Base-by-base conservation (phyloP, 2,113 vertebrate species). In the Zootoca vivipara region DNA sequence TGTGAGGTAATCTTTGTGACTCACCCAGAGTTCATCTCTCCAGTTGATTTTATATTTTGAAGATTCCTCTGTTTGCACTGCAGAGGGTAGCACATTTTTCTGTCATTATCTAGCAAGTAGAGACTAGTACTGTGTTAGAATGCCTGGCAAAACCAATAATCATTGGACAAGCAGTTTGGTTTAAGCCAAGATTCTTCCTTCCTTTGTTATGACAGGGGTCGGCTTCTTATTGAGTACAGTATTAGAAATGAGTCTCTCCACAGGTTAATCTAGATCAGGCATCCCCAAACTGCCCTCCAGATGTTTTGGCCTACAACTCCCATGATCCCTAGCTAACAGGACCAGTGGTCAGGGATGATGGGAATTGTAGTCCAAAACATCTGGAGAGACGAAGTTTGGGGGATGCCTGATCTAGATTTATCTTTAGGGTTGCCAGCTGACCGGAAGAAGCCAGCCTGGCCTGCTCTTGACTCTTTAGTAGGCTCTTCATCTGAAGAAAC, bases 21-120 rank as follows among this genome's bases (percentile, higher is more conserved):
- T 95, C 89, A 92, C 18, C 70, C 28, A 8, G 78, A 85, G 84
- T 78, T 87, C 65, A 84, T 82, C 28, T 3, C 42, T 87, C 22
- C 3, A 38, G 10, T 56, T 83, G 42, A 33, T 74, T 69, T 85
- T 74, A 18, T 7, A 78, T 70, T 83, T 90, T 79, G 80, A 72
- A 89, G 65, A 30, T 64, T 70, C 58, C 35, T 73, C 20, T 56
- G 12, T 74, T 93, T 73, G 9, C 28, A 0, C 69, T 89, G 83
- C 56, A 88, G 84, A 91, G 26, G 20, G 26, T 69, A 69, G 26
- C 1, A 7, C 65, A 46, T 1, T 67, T 80, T 12, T 16, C 88
- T 58, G 56, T 62, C 3, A 4, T 73, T 94, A 82, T 82, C 70
- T 67, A 30, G 69, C 33, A 5, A 72, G 79, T 46, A 86, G 26